These are phyloP conservation scores for Anastatus disparis DNA, from an alignment of 1,140 invertebrate species.

Conservation along the genomic window DNA sequence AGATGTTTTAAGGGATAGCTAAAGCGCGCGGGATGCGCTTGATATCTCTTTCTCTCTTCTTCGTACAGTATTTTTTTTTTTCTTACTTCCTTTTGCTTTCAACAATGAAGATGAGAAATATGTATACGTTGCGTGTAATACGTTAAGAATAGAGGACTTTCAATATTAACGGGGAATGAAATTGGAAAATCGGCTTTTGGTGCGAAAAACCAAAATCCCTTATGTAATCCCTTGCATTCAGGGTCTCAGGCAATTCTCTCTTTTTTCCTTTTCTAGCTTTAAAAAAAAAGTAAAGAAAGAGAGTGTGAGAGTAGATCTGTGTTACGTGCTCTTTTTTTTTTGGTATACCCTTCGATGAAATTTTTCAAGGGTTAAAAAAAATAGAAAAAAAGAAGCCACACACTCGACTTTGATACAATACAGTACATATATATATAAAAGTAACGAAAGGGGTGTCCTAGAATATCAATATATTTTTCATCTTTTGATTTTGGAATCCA, in stretches of 20 bases:
- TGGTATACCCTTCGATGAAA: constrained; percentile 54
- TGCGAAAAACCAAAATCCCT: constrained; percentile 66
- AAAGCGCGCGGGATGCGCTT: constrained; percentile 38
- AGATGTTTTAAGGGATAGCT: constrained; percentile 39
- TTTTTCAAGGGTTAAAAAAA: constrained; percentile 67
- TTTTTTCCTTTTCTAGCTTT: constrained; percentile 37
- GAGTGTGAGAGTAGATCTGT: background rate
- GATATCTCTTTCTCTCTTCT: too few relatives aligned
- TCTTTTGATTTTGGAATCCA: too few relatives aligned
- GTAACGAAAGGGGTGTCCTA: constrained; percentile 32
- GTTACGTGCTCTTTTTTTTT: background rate
- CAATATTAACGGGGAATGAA: constrained; percentile 53
- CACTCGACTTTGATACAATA: constrained; percentile 63
- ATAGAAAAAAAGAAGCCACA: too few relatives aligned
- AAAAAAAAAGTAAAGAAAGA: background rate
- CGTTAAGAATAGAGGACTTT: constrained; percentile 57
- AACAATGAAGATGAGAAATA: too few relatives aligned
- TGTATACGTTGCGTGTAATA: constrained; percentile 54
- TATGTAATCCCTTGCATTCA: constrained; percentile 65
- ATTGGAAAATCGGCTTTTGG: constrained; percentile 67
- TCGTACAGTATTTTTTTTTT: too few relatives aligned
- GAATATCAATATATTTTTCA: constrained; percentile 5
- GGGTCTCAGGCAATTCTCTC: constrained; percentile 21
- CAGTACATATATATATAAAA: constrained; percentile 46
- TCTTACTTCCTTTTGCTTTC: too few relatives aligned